Evolutionary conservation across 2,888 invertebrate species (phyloP).

Genomic region (Yponomeuta evonymella): DNA sequence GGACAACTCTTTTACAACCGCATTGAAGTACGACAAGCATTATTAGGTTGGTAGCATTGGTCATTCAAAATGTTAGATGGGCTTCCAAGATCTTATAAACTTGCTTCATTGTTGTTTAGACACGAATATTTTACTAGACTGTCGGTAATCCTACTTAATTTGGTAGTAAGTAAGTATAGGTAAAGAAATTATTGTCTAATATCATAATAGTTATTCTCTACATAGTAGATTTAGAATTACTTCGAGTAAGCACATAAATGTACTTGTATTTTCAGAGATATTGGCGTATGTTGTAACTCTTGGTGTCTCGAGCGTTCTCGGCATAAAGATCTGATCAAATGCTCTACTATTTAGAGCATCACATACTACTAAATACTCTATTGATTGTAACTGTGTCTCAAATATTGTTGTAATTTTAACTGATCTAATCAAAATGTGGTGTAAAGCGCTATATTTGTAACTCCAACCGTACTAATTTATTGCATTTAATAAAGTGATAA

Average conservation of each 20-base stretch:
- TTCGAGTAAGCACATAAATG: not conserved
- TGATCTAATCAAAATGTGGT: no score
- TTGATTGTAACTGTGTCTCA: no score
- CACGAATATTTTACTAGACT: not conserved
- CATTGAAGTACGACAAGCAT: no score
- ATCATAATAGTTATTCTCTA: not conserved
- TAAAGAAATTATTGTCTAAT: not conserved
- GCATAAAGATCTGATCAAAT: not conserved
- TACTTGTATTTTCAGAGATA: not conserved
- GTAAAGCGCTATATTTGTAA: no score
- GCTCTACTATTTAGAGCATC: not conserved
- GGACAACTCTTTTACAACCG: no score
- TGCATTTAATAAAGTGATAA: no score
- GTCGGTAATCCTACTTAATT: not conserved
- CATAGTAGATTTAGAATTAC: not conserved
- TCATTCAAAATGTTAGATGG: not conserved
- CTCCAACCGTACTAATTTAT: no score
- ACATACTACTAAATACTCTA: no score
- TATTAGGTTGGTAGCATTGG: not conserved
- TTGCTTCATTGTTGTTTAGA: not conserved
- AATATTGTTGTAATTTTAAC: no score
- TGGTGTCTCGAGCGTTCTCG: not conserved
- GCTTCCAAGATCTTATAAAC: not conserved
- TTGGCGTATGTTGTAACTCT: not conserved
- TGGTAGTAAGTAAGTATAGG: not conserved